A percentile compares a stretch with the other conserved stretches of the same genome.
These are phyloP conservation scores for Fulmarus glacialis DNA, from an alignment of 2,113 vertebrate species.

Conservation along the genomic window DNA sequence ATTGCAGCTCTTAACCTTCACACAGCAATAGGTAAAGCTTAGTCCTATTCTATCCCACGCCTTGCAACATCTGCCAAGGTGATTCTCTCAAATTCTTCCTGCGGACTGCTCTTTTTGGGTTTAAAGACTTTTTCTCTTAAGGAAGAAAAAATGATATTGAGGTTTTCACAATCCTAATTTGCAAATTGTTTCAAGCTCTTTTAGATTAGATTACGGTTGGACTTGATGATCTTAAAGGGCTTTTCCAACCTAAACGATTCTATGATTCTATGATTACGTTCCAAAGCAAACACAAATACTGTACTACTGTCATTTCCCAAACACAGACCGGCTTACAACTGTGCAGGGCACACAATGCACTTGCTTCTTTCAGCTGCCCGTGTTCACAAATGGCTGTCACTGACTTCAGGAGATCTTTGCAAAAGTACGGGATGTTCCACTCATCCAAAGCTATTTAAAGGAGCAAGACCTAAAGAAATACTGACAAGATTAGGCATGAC, in stretches of 20 bases:
- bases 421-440: background rate
- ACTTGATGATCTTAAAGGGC: no score
- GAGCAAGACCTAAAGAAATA: background rate
- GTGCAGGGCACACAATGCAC: background rate
- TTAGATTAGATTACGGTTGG: background rate
- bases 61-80: background rate
- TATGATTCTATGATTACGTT: background rate
- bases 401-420: background rate
- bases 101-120: background rate
- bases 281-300: background rate
- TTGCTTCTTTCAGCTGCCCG: background rate
- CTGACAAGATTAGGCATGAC: background rate
- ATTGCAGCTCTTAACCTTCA: constrained; percentile 20
- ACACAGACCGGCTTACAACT: background rate
- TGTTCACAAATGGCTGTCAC: background rate
- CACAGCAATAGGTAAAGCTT: background rate
- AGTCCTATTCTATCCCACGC: background rate
- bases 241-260: no score
- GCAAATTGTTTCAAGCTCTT: background rate
- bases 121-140: background rate
- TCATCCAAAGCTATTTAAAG: background rate
- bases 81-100: background rate
- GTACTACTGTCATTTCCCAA: background rate
- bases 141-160: background rate
- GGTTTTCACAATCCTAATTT: background rate